phyloP scores from a whole-genome alignment of 1,140 invertebrate genomes.

The Drosophila triauraria region DNA sequence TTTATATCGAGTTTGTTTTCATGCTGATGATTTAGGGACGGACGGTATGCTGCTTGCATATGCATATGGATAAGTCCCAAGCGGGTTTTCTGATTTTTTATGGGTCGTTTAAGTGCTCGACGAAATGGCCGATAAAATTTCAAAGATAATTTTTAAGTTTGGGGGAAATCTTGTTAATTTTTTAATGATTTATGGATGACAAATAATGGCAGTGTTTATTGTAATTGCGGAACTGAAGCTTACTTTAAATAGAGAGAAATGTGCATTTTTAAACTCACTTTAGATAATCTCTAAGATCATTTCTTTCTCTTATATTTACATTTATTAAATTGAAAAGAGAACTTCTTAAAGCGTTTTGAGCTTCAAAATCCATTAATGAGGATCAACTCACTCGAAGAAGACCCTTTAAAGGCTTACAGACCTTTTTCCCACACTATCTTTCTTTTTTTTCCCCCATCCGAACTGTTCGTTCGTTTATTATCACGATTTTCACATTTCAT shows the following conservation, averaged over 20 bases:
- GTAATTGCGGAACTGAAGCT: neutral
- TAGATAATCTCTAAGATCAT: neutral
- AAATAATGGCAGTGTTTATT: conserved; percentile 2
- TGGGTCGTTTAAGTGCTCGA: conserved; percentile 42
- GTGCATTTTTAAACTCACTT: neutral
- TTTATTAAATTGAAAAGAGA: neutral
- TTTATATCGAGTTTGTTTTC: conserved; percentile 50
- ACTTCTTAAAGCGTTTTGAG: neutral
- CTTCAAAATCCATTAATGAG: conserved; percentile 31
- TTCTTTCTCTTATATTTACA: neutral
- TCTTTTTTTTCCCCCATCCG: conserved; percentile 1
- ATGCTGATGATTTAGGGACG: conserved; percentile 37
- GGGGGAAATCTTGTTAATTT: conserved; percentile 34
- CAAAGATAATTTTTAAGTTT: conserved; percentile 6
- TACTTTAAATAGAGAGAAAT: too few species aligned
- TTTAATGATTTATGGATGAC: conserved; percentile 17
- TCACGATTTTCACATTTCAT: conserved; percentile 74
- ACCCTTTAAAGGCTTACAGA: conserved; percentile 12
- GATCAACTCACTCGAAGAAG: conserved; percentile 19
- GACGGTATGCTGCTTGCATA: conserved; percentile 32
- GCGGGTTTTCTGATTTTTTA: conserved; percentile 38
- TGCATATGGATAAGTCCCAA: conserved; percentile 38
- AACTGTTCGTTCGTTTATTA: conserved; percentile 37
- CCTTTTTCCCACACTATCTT: conserved; percentile 58
- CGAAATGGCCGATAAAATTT: conserved; percentile 42